These are phyloP conservation scores for Itoplectis maculator DNA, from an alignment of 2,888 invertebrate genomes.

Conservation along the genomic window DNA sequence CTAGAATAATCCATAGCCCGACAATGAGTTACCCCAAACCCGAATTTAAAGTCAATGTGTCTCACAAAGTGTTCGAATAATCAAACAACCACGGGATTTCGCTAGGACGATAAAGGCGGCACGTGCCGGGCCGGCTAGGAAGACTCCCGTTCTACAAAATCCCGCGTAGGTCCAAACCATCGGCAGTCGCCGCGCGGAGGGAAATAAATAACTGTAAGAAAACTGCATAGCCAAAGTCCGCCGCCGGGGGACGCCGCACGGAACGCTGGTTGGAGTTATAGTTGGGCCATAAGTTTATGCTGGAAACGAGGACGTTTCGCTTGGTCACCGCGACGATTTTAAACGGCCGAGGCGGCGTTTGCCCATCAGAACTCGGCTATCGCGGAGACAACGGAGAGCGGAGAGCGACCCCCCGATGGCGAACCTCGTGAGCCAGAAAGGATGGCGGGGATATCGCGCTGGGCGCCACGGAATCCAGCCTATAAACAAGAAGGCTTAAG, in stretches of 20 bases:
- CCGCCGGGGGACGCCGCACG: neutral
- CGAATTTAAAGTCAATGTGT: conserved; percentile 5
- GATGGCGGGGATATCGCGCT: conserved; percentile 35
- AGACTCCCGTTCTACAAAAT: conserved; percentile 1
- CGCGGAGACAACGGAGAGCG: neutral
- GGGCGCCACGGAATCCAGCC: conserved; percentile 74
- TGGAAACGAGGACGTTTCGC: conserved; percentile 25
- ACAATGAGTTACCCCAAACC: neutral
- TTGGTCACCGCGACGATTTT: conserved; percentile 54
- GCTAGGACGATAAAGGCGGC: conserved; percentile 39
- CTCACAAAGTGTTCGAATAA: conserved; percentile 19
- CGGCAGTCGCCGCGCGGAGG: neutral
- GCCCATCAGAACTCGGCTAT: conserved; percentile 25
- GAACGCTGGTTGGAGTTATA: conserved; percentile 39
- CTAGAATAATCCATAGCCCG: neutral
- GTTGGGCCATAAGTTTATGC: conserved; percentile 39
- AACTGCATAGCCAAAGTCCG: conserved; percentile 36
- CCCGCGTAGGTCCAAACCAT: conserved; percentile 30
- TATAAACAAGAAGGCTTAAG: conserved; percentile 81
- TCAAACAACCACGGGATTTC: conserved; percentile 1
- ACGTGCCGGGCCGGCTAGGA: conserved; percentile 11
- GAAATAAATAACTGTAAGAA: conserved; percentile 9
- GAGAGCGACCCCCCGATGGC: conserved; percentile 8
- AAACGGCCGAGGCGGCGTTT: conserved; percentile 31
- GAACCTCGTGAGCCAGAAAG: neutral